Base-by-base conservation (phyloP, 1,140 invertebrate species). In the Thereuonema tuberculata region DNA sequence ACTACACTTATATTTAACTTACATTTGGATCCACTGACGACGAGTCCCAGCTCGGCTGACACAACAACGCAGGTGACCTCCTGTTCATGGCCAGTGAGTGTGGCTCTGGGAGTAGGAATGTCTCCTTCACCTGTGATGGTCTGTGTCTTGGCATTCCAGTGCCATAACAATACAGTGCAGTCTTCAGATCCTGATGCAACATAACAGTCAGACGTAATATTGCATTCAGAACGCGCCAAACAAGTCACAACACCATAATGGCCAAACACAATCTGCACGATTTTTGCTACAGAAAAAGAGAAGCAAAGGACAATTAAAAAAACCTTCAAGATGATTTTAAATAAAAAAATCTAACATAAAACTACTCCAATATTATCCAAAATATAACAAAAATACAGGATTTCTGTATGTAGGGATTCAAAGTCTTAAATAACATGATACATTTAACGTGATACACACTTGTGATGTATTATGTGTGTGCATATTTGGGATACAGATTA, bases 181-280 rank as follows among this genome's bases (percentile, higher is more conserved):
- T 99, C 97, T 12, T 93, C 88, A 37, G 91, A 93, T 27, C 95
- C 97, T 1, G 93, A 97, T 0, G 93, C 94, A 59, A 99, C 86
- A 74, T 98, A 99, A 74, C 94, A 99, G 75, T 99, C 95, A 2
- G 94, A 94, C 27, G 92, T 96, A 54, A 98, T 92, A 74, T 96
- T 98, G 72, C 93, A 97, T 73, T 99, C 96, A 12, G 93, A 98
- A 15, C 95, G 81, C 1, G 89, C 89, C 58, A 97, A 76, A 76
- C 95, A 98, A 1, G 95, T 99, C 49, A 99, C 95, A 17, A 99
- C 89, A 61, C 94, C 95, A 75, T 95, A 98, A 74, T 99, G 97
- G 0, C 95, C 95, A 76, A 96, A 99, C 21, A 99, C 84, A 64
- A 98, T 96, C 76, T 99, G 96, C 14, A 92, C 85, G 69, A 98